Evolutionary conservation across 2,888 invertebrate genomes (phyloP).

Genomic region (Sphaeridia pumilis): DNA sequence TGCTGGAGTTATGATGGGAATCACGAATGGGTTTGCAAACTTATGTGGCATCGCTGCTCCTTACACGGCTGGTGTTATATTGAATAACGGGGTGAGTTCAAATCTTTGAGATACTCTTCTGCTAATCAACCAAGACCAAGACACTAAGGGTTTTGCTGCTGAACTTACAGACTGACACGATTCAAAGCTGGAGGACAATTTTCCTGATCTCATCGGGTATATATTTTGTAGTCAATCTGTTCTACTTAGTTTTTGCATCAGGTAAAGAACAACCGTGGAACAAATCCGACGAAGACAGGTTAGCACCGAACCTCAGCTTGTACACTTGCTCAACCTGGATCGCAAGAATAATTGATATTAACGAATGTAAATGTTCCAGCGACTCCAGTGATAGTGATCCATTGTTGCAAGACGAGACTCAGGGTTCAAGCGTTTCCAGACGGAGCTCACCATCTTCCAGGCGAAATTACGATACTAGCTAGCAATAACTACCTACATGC

Average conservation of each 20-base stretch:
- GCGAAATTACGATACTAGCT: background rate
- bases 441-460: background rate
- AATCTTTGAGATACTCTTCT: no score
- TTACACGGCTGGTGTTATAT: slow-evolving; percentile 30
- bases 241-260: slow-evolving; percentile 27
- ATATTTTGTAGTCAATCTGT: slow-evolving; percentile 25
- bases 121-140: no score
- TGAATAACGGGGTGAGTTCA: slow-evolving; percentile 29
- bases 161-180: slow-evolving; percentile 2
- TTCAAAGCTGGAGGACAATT: slow-evolving; percentile 27
- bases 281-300: slow-evolving; percentile 2
- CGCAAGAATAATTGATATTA: background rate
- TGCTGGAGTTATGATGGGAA: slow-evolving; percentile 43
- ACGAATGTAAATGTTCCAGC: background rate
- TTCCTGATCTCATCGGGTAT: slow-evolving; percentile 28
- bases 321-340: background rate
- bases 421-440: background rate
- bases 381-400: background rate
- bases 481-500: no score
- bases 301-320: background rate
- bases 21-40: slow-evolving; percentile 27
- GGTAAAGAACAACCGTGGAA: slow-evolving; percentile 34
- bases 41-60: slow-evolving; percentile 30
- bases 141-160: no score
- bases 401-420: background rate